Conservation (phyloP, 2,797 vertebrate genomes). For the Pipistrellus pygmaeus region DNA sequence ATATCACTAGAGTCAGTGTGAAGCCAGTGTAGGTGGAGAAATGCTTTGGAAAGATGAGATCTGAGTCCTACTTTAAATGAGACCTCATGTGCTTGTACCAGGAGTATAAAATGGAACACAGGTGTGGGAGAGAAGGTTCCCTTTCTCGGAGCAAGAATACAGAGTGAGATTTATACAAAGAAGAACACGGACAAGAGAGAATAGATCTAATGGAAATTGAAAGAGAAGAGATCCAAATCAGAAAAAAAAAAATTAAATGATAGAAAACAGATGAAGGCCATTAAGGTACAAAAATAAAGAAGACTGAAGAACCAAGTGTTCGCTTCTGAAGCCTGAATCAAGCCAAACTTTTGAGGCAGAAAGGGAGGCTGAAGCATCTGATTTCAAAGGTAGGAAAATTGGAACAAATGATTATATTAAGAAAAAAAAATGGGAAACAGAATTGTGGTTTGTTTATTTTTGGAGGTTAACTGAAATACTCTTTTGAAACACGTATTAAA, state of each 20-base stretch:
- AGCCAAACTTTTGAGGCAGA: conserved; percentile 44
- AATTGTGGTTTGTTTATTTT: conserved; percentile 77
- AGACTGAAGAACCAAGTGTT: neutral
- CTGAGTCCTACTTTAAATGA: neutral
- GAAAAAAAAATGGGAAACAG: conserved; percentile 37
- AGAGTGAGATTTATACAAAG: neutral
- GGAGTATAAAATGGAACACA: neutral
- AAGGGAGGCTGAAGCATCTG: conserved; percentile 56
- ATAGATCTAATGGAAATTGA: neutral
- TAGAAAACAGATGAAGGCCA: conserved; percentile 48
- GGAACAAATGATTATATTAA: conserved; percentile 76
- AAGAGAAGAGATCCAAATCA: conserved; percentile 22
- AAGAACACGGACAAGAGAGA: neutral
- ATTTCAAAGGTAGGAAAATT: conserved; percentile 81
- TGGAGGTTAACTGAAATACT: conserved; percentile 60
- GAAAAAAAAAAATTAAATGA: conserved; percentile 39
- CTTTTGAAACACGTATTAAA: conserved; percentile 75
- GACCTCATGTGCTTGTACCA: neutral
- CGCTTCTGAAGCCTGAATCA: conserved; percentile 64
- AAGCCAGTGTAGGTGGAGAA: neutral
- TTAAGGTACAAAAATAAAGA: conserved; percentile 62
- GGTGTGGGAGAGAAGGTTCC: neutral
- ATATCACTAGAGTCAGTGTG: neutral
- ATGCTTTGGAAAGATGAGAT: conserved; percentile 13
- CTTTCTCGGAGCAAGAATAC: neutral